Percentiles rank a stretch among this genome's conserved stretches.
These are phyloP conservation scores for Neotoma lepida DNA, from an alignment of 2,113 vertebrate genomes.

Conservation along the genomic window DNA sequence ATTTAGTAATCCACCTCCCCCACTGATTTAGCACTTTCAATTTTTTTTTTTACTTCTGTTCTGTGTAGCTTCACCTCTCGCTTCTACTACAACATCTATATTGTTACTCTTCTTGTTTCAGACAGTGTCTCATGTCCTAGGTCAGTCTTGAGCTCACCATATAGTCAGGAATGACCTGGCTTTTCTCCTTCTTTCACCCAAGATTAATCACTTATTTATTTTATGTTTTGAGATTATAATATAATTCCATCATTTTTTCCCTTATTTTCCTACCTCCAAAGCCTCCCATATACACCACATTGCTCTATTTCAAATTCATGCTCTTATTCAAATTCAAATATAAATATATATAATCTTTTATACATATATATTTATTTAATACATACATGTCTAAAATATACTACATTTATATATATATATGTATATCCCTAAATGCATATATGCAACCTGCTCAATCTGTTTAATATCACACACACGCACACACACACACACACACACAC, in stretches of 20 bases:
- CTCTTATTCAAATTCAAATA: background rate
- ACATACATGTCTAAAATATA: background rate
- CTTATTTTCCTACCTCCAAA: background rate
- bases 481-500: background rate
- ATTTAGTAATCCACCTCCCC: background rate
- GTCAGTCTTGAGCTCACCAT: background rate
- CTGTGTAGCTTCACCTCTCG: background rate
- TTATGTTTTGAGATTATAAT: background rate
- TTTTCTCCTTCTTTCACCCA: background rate
- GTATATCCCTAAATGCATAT: background rate
- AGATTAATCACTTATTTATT: background rate
- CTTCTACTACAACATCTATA: background rate
- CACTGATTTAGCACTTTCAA: background rate
- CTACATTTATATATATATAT: background rate
- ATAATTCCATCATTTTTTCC: background rate
- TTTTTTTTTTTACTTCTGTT: background rate
- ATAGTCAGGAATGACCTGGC: background rate
- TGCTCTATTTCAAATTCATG: background rate
- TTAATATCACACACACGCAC: background rate
- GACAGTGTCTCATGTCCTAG: background rate
- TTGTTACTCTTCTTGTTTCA: background rate
- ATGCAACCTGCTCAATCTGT: background rate
- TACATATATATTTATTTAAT: background rate
- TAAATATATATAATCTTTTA: background rate
- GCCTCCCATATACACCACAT: background rate